These are phyloP conservation scores for Loxodonta africana DNA, from an alignment of 2,113 vertebrate species.

Conservation along the genomic window DNA sequence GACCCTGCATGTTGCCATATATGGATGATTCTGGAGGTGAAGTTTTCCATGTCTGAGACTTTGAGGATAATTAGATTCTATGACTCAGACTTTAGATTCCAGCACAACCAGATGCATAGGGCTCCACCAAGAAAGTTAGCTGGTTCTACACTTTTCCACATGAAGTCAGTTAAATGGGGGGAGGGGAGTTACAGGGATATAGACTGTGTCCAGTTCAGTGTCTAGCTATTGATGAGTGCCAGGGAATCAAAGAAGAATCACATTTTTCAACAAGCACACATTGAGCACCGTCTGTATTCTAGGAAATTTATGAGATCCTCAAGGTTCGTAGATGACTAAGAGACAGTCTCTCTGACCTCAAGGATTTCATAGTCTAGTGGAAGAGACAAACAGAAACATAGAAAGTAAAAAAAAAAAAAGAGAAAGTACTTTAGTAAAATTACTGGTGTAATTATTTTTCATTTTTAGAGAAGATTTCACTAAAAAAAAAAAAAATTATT, in stretches of 20 bases:
- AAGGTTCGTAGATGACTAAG: not conserved
- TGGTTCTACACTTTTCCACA: not conserved
- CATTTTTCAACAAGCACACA: not conserved
- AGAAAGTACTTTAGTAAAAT: not conserved
- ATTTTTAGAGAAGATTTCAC: not conserved
- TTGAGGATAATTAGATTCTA: not conserved
- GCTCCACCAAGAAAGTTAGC: fast-evolving
- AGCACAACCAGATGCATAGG: fast-evolving
- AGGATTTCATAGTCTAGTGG: not conserved
- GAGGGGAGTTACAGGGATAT: too few relatives aligned
- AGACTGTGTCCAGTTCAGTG: fast-evolving
- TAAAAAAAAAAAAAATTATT: not conserved
- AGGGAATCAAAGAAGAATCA: not conserved
- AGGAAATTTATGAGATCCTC: not conserved
- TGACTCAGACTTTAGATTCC: not conserved
- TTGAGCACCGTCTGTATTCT: not conserved
- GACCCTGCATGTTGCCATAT: not conserved
- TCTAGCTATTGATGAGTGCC: not conserved
- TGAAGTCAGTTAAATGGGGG: too few relatives aligned
- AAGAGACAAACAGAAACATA: not conserved
- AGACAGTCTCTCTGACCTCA: not conserved
- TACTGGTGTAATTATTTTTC: not conserved
- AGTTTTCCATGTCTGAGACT: not conserved
- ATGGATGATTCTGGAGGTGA: not conserved
- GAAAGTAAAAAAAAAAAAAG: too few relatives aligned